Base-by-base conservation (phyloP, 2,888 invertebrate species). In the Epistrophella euchroma region DNA sequence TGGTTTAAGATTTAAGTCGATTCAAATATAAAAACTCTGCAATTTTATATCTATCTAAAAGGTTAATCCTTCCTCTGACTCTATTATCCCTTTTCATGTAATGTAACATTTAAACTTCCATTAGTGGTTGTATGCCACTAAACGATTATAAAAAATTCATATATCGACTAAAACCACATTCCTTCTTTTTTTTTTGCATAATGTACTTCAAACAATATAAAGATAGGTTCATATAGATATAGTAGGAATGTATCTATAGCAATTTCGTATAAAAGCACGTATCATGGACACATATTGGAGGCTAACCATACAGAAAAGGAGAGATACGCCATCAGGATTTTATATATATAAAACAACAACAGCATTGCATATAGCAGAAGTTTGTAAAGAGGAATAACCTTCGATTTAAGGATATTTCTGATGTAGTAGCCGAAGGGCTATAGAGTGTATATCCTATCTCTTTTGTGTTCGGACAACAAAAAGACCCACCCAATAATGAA, bases 181-280 rank as follows among this genome's bases (percentile, higher is more conserved):
- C 13, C 11, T 35, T 9, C n/a, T 15, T 22, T 22, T 22, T 55
- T 37, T 55, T 56, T 70, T 72, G 22, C 37, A 70, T 47, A 32
- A 32, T 32, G 9, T 32, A 32, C 9, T 32, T 32, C 6, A 6
- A 7, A 32, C 32, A 32, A 32, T 32, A 9, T 32, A 5, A 1
- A 32, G 7, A 6, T 6, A 28, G 28, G 28, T 28, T 4, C 2
- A 25, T 25, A 25, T n/a, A n/a, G n/a, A n/a, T n/a, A 25, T 28
- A 28, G 6, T 28, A 32, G 32, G 9, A n/a, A n/a, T n/a, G n/a
- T n/a, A n/a, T n/a, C n/a, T 32, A 52, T 25, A 60, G 71, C 55
- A 73, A 66, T 83, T 73, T 60, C 40, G 40, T 73, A 77, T 77
- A 73, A 73, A 68, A 82, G 82, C 82, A 83, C 82, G 82, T 83